Conservation (phyloP, 1,140 invertebrate species). For the Nebria ingens region DNA sequence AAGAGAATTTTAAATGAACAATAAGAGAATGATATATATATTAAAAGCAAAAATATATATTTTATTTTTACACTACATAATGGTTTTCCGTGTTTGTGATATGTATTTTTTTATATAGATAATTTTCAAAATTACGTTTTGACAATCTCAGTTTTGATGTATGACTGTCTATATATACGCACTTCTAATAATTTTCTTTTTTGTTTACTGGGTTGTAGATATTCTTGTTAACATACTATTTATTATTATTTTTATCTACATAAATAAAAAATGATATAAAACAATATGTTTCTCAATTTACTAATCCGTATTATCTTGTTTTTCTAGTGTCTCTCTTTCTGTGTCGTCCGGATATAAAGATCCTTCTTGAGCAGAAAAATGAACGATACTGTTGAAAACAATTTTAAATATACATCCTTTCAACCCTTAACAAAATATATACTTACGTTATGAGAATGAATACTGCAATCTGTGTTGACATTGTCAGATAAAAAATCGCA, state of each 20-base stretch:
- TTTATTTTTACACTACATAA: not conserved
- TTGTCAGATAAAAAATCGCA: conserved; percentile 57
- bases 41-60: not conserved
- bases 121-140: too few relatives aligned
- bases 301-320: not conserved
- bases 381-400: not conserved
- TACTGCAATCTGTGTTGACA: conserved; percentile 52
- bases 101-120: not conserved
- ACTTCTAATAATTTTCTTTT: not conserved
- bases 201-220: conserved; percentile 8
- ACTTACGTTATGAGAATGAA: conserved; percentile 53
- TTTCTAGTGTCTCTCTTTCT: not conserved
- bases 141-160: too few relatives aligned
- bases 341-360: not conserved
- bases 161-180: too few relatives aligned
- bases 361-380: conserved; percentile 1
- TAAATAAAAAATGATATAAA: not conserved
- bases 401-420: too few relatives aligned
- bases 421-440: too few relatives aligned
- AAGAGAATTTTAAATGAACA: not conserved
- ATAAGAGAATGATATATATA: not conserved
- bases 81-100: not conserved
- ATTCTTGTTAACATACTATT: conserved; percentile 6
- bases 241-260: conserved; percentile 1
- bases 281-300: not conserved